Percentiles rank a stretch among this genome's conserved stretches.
phyloP scores from a whole-genome alignment of 2,113 vertebrate genomes.

The Scopus umbretta region DNA sequence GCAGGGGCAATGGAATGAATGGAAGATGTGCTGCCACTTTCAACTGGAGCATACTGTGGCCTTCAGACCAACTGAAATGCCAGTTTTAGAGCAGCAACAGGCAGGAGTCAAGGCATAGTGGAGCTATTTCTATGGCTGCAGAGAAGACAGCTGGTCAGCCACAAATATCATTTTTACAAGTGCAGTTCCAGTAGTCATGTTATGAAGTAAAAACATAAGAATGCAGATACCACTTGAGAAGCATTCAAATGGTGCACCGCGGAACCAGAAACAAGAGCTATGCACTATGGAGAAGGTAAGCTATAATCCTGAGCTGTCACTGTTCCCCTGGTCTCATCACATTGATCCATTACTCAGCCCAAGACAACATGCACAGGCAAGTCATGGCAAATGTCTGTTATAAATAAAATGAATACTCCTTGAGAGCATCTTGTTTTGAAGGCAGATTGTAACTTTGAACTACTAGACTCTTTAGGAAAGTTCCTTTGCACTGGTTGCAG shows the following conservation, averaged over 20 bases:
- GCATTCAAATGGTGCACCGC: not conserved
- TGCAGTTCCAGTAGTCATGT: not conserved
- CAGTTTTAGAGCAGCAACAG: not conserved
- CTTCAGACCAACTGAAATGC: not conserved
- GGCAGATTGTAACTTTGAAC: not conserved
- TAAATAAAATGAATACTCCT: not conserved
- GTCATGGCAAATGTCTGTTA: not conserved
- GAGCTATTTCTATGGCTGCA: conserved; percentile 2
- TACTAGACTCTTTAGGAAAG: not conserved
- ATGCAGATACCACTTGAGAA: not conserved
- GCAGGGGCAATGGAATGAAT: not conserved
- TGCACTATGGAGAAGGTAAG: not conserved
- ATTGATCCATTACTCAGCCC: not conserved
- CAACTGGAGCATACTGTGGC: not conserved
- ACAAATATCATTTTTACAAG: not conserved
- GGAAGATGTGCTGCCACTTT: not conserved
- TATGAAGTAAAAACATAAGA: not conserved
- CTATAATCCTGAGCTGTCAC: not conserved
- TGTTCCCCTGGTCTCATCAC: not conserved
- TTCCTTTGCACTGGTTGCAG: not conserved
- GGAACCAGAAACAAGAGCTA: not conserved
- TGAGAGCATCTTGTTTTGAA: not conserved
- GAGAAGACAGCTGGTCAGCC: not conserved
- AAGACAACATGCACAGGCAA: not conserved
- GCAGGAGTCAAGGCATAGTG: not conserved